These are phyloP conservation scores for Pituophis catenifer DNA, from an alignment of 2,113 vertebrate species.

Conservation along the genomic window DNA sequence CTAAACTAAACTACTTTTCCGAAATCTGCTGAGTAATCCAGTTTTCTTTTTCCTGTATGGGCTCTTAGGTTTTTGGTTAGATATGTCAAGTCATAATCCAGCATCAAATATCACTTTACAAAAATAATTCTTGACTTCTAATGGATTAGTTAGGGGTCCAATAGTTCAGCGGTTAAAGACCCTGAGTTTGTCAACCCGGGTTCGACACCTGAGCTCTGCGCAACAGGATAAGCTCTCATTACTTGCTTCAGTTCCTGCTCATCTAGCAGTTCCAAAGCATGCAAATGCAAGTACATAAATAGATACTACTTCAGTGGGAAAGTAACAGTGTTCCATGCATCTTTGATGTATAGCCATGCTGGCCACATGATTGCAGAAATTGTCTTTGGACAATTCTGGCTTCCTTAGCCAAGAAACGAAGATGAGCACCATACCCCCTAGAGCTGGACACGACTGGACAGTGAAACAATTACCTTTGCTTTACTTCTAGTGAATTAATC, in stretches of 20 bases:
- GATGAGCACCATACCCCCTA: background rate
- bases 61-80: background rate
- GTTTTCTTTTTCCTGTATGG: too few species aligned
- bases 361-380: background rate
- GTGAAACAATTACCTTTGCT: background rate
- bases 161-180: background rate
- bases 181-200: background rate
- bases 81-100: background rate
- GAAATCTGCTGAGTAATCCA: background rate
- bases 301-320: background rate
- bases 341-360: background rate
- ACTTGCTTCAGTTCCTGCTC: background rate
- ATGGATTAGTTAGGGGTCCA: background rate
- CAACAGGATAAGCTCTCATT: background rate
- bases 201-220: background rate
- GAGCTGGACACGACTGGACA: background rate
- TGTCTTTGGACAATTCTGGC: background rate
- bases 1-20: background rate
- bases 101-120: background rate
- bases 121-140: background rate
- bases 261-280: background rate
- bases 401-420: background rate
- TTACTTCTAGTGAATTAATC: background rate
- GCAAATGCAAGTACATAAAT: background rate
- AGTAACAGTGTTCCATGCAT: background rate